phyloP scores from a whole-genome alignment of 2,888 invertebrate genomes.

The Epicampocera succincta region DNA sequence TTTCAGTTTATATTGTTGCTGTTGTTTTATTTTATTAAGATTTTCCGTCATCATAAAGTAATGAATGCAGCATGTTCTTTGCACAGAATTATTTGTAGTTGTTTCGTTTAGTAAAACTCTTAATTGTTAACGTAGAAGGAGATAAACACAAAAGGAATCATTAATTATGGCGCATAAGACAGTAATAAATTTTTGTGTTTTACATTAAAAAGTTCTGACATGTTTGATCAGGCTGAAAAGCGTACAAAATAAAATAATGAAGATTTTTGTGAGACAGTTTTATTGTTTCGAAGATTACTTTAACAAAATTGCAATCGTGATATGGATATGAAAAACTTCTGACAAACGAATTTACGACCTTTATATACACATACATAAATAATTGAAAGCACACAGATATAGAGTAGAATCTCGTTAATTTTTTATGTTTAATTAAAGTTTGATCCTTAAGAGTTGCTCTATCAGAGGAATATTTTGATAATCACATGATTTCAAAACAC shows the following conservation, averaged over 20 bases:
- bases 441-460: too few relatives aligned
- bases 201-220: too few relatives aligned
- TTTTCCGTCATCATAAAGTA: conserved; percentile 9
- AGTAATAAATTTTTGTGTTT: conserved; percentile 15
- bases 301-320: not conserved
- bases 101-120: not conserved
- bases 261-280: not conserved
- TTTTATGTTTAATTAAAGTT: too few relatives aligned
- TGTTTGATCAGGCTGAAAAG: too few relatives aligned
- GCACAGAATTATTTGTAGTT: conserved; percentile 8
- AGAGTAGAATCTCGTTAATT: too few relatives aligned
- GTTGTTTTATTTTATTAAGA: conserved; percentile 11
- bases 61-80: conserved; percentile 7
- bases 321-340: too few relatives aligned
- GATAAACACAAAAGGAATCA: not conserved
- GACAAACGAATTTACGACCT: too few relatives aligned
- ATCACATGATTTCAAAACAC: too few relatives aligned
- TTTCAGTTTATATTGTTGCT: not conserved
- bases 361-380: too few relatives aligned
- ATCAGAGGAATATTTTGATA: too few relatives aligned
- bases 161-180: conserved; percentile 7
- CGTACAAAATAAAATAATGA: too few relatives aligned
- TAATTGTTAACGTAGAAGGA: not conserved
- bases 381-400: too few relatives aligned
- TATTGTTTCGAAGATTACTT: conserved; percentile 26